Conservation (phyloP, 1,140 invertebrate genomes). For the Calosoma granatense region DNA sequence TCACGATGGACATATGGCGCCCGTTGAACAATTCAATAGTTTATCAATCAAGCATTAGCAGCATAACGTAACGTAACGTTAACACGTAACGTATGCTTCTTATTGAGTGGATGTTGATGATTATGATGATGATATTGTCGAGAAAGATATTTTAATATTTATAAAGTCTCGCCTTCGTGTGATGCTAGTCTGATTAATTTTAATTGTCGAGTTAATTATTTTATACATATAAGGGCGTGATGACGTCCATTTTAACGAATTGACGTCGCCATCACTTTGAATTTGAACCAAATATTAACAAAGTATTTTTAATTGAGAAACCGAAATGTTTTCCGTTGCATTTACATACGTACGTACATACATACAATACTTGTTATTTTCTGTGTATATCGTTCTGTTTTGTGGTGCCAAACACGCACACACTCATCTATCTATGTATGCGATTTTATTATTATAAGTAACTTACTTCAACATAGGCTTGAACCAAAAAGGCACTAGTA, state of each 20-base stretch:
- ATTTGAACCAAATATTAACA: slow-evolving; percentile 3
- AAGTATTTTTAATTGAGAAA: background rate
- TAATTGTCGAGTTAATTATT: background rate
- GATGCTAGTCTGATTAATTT: slow-evolving; percentile 6
- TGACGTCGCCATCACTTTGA: background rate
- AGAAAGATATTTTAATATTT: slow-evolving; percentile 5
- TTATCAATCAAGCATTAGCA: too few relatives aligned
- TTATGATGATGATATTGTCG: background rate
- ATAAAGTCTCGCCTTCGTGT: background rate
- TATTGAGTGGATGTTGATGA: too few relatives aligned
- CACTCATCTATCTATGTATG: too few relatives aligned
- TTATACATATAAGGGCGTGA: background rate
- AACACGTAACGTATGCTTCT: too few relatives aligned
- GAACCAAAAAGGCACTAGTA: background rate
- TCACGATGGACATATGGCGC: background rate
- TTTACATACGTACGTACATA: too few relatives aligned
- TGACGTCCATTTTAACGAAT: too few relatives aligned
- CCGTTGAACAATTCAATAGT: background rate
- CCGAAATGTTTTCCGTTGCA: background rate
- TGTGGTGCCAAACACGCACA: background rate
- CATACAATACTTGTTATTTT: too few relatives aligned
- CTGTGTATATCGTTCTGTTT: background rate
- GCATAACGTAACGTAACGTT: background rate
- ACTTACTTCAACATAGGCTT: background rate
- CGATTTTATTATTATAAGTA: background rate